Percentiles rank a stretch among this genome's conserved stretches.
These are phyloP conservation scores for Rhinophrynus dorsalis DNA, from an alignment of 2,797 vertebrate genomes.

Conservation along the genomic window DNA sequence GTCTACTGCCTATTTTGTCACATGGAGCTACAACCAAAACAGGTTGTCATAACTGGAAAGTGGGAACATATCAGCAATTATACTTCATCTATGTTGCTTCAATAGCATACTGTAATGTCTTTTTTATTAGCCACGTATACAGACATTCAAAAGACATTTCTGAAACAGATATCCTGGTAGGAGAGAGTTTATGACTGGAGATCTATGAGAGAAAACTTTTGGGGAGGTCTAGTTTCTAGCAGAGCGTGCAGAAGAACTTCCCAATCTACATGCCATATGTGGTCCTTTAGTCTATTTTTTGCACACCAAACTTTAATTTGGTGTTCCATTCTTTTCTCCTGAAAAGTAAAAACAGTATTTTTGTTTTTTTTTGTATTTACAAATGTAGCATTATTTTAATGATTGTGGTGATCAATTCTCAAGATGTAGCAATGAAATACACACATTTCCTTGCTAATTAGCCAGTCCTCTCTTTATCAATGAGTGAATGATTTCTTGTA, in stretches of 20 bases:
- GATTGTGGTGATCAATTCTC: too few relatives aligned
- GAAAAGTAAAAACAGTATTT: too few relatives aligned
- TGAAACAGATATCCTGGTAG: constrained; percentile 77
- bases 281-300: constrained; percentile 71
- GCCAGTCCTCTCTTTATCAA: too few relatives aligned
- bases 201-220: constrained; percentile 72
- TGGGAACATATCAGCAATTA: constrained; percentile 62
- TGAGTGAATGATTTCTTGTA: too few relatives aligned
- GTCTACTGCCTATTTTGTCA: constrained; percentile 56
- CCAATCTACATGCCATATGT: constrained; percentile 66
- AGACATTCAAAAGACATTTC: constrained; percentile 78
- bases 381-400: too few relatives aligned
- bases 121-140: constrained; percentile 77
- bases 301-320: too few relatives aligned
- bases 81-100: constrained; percentile 70
- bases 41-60: constrained; percentile 81
- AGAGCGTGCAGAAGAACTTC: constrained; percentile 70
- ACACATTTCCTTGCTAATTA: too few relatives aligned
- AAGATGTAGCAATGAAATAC: too few relatives aligned
- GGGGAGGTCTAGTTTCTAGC: constrained; percentile 69
- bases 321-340: too few relatives aligned
- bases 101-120: constrained; percentile 79
- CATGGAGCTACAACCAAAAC: constrained; percentile 69
- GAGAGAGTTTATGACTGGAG: constrained; percentile 90
- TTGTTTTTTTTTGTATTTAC: too few relatives aligned